Percentiles rank a stretch among this genome's conserved stretches.
Evolutionary conservation across 1,140 invertebrate species (phyloP).

Genomic region (Lucilia sericata): DNA sequence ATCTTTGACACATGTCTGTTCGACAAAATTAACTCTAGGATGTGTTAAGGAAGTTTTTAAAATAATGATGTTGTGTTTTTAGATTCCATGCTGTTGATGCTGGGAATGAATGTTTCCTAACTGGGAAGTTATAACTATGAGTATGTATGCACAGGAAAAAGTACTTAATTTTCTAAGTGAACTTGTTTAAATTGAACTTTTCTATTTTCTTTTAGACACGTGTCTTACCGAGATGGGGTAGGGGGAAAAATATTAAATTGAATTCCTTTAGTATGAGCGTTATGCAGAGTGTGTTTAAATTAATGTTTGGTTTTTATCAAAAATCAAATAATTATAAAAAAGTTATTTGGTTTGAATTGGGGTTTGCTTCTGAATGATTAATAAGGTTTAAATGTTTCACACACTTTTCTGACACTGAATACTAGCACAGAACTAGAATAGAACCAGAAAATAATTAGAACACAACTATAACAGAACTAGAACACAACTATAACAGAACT

Average conservation of each 20-base stretch:
- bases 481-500: no score
- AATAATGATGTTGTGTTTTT: conserved; percentile 9
- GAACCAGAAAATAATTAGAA: no score
- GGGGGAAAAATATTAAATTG: background rate
- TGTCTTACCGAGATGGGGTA: background rate
- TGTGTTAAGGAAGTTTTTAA: conserved; percentile 18
- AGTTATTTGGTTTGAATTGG: no score
- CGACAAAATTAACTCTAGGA: background rate
- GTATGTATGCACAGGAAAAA: background rate
- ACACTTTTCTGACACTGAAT: no score
- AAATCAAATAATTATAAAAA: no score
- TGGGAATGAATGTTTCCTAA: background rate
- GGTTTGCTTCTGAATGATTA: no score
- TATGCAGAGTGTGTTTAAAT: no score
- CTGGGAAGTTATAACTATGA: background rate
- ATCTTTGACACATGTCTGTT: conserved; percentile 45
- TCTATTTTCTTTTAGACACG: background rate
- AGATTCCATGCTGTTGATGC: background rate
- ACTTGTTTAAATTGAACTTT: background rate
- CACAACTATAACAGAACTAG: no score
- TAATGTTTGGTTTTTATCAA: no score
- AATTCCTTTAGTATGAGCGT: background rate
- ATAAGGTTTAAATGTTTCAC: no score
- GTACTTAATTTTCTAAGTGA: background rate
- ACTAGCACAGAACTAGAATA: no score